phyloP scores from a whole-genome alignment of 2,113 vertebrate genomes.

The Cyanistes caeruleus region DNA sequence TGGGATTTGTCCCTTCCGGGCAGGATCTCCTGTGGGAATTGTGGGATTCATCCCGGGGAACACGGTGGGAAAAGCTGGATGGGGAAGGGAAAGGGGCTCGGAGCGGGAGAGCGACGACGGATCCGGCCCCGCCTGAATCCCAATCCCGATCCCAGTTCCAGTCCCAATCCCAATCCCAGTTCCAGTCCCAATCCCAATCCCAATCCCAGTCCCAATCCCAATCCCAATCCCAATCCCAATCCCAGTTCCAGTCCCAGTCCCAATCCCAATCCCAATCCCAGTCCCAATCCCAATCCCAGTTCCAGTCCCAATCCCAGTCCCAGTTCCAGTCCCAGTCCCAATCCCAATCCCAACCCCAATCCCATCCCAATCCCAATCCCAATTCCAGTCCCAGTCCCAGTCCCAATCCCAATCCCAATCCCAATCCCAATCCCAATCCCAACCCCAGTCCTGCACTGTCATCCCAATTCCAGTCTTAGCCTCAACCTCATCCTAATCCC shows the following conservation, averaged over 20 bases:
- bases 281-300: background rate
- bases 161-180: background rate
- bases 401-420: too few species aligned
- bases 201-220: too few species aligned
- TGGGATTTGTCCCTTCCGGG: background rate
- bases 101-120: rapidly evolving
- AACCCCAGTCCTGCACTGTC: too few species aligned
- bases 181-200: too few species aligned
- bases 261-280: background rate
- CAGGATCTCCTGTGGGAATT: background rate
- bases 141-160: background rate
- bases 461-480: too few species aligned
- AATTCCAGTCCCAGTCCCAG: too few species aligned
- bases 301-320: too few species aligned
- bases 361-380: too few species aligned
- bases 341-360: too few species aligned
- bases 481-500: too few species aligned
- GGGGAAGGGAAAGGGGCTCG: background rate
- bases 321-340: too few species aligned
- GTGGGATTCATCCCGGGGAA: background rate
- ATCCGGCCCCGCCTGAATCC: background rate
- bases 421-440: too few species aligned
- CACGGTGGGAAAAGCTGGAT: background rate
- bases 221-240: background rate
- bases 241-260: background rate